Evolutionary conservation across 2,888 invertebrate species (phyloP), one percentile per base, ranked within the genome.

Genomic region (Schizaphis graminum): DNA sequence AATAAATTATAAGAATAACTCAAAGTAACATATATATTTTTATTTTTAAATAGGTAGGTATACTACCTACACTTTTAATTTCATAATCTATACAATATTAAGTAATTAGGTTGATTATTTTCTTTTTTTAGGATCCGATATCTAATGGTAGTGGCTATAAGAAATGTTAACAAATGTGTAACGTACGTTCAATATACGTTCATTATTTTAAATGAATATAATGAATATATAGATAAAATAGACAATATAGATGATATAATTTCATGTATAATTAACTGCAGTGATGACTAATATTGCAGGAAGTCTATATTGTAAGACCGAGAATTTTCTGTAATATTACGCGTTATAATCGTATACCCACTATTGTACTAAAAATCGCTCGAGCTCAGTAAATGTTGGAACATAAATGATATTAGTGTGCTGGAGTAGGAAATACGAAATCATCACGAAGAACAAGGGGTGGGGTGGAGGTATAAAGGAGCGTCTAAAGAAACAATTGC

Each of bases 341-440:
- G 35, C 49, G 41, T 77, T 53, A 84, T 53, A 56, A 91, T 41
- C 0, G 41, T 91, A 24, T 77, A 35, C 21, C 53, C n/a, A 88
- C 35, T 35, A 85, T 57, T 87, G 47, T 61, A n/a, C 67, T 53
- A 53, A 92, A 92, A 87, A 88, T 87, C 53, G 67, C 7, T 67
- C 87, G 49, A 61, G 61, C 47, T 26, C 26, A 5, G 49, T 26
- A 53, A 85, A 89, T 88, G 91, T 89, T 94, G 86, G 67, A 92
- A 92, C 94, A 92, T 87, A 87, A 91, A 94, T 87, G 61, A 92
- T 88, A 94, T 92, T 88, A 88, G 24, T 49, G 16, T 89, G 56
- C 53, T 44, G 21, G 56, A 56, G 88, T 53, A 28, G 53, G 92
- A 89, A 92, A 88, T 77, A 67, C 92, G 44, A 41, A 89, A 92